Evolutionary conservation across 1,140 invertebrate genomes (phyloP).

Genomic region (Lordiphosa collinella): DNA sequence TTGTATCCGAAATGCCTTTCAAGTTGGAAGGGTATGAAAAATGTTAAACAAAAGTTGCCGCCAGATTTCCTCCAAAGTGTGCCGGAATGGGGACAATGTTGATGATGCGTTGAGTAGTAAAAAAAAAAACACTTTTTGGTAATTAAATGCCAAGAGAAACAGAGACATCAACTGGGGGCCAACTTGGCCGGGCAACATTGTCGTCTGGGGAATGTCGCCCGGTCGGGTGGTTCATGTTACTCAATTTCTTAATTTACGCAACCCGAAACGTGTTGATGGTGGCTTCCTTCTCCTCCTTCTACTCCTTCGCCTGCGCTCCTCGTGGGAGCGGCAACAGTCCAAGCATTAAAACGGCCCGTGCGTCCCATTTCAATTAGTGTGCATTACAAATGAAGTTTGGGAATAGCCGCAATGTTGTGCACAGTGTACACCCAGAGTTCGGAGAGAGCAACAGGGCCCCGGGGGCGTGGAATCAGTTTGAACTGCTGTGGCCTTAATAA

Average conservation of each 20-base stretch:
- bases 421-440: too few species aligned
- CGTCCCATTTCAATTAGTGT: conserved; percentile 76
- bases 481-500: too few species aligned
- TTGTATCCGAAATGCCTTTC: too few species aligned
- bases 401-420: conserved; percentile 42
- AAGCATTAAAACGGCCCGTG: conserved; percentile 69
- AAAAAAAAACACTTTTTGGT: too few species aligned
- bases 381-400: conserved; percentile 77
- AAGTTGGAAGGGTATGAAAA: too few species aligned
- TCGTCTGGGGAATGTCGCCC: conserved; percentile 38
- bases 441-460: conserved; percentile 7
- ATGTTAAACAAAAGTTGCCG: background rate
- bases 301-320: background rate
- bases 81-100: too few species aligned
- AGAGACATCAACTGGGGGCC: conserved; percentile 32
- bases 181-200: conserved; percentile 38
- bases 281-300: background rate
- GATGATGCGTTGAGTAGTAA: too few species aligned
- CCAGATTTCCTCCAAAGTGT: too few species aligned
- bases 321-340: conserved; percentile 29
- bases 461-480: background rate
- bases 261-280: conserved; percentile 60
- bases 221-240: conserved; percentile 33
- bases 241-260: conserved; percentile 71
- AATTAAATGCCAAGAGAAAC: background rate